phyloP scores from a whole-genome alignment of 1,140 invertebrate genomes.

The Zaprionus ornatus region DNA sequence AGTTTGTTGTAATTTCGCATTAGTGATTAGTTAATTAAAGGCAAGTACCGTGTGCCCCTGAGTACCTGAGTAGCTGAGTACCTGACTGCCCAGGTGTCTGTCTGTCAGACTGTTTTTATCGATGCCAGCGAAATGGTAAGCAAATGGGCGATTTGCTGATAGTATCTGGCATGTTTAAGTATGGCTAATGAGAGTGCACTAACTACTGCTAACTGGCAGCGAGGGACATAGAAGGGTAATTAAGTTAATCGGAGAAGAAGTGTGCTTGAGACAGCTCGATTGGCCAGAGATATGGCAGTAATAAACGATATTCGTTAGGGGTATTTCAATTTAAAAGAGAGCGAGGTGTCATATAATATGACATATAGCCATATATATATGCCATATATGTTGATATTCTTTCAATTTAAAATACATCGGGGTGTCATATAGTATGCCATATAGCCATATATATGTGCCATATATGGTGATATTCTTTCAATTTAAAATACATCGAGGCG shows the following conservation, averaged over 20 bases:
- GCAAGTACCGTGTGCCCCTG: slow-evolving; percentile 33
- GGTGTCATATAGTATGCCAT: too few species aligned
- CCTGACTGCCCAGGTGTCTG: background rate
- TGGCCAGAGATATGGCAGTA: background rate
- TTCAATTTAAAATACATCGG: too few species aligned
- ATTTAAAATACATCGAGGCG: too few species aligned
- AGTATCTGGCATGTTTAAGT: background rate
- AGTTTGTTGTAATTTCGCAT: slow-evolving; percentile 69
- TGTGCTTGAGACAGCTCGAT: background rate
- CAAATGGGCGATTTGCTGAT: slow-evolving; percentile 25
- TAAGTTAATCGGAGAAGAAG: background rate
- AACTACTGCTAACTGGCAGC: background rate
- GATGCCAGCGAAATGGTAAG: slow-evolving; percentile 11
- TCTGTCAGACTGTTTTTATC: background rate
- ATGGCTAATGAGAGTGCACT: background rate
- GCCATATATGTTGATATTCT: too few species aligned
- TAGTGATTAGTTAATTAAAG: slow-evolving; percentile 73
- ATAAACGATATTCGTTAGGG: background rate
- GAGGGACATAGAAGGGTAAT: background rate
- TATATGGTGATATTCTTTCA: too few species aligned
- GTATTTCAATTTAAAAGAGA: too few species aligned
- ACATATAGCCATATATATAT: too few species aligned
- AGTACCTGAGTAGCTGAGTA: background rate
- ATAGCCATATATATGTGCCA: too few species aligned
- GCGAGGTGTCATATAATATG: too few species aligned